Base-by-base conservation (phyloP, 2,888 invertebrate species). In the Netelia virgata region DNA sequence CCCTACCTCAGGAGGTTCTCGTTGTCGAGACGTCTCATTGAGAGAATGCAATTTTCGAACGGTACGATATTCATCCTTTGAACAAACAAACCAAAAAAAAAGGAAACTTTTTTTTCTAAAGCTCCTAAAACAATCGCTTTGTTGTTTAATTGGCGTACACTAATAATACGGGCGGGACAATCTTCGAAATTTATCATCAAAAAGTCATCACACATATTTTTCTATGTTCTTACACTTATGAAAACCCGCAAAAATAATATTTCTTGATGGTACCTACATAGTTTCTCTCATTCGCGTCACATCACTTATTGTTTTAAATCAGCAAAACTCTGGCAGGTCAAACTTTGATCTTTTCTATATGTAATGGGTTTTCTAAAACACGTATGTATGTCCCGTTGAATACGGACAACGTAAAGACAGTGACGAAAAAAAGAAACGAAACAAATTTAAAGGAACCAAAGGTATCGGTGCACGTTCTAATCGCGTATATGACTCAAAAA, bases 21-120 rank as follows among this genome's bases (percentile, higher is more conserved):
- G 75, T 91, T 92, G 86, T 88, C 89, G 91, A 91, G 90, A 87
- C 91, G 89, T 89, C 91, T 92, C 87, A 88, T 90, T 89, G 92
- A 92, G 88, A 90, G 92, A 91, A 91, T 90, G 83, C 91, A 91
- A 87, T 92, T 92, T 90, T 92, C 92, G 81, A 90, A 92, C 88
- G 92, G 92, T 92, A 92, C 91, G 92, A 91, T 81, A 82, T 76
- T 82, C 85, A 80, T 74, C 69, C 55, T 74, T 59, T 74, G 68
- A 69, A 83, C 79, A 63, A 70, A 72, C 41, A 75, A 59, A 73
- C 43, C 69, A 83, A 84, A 23, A 82, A 57, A 78, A 83, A 82
- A 70, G 18, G 72, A 74, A 85, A 78, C 14, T 53, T 47, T 64
- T 61, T 47, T 66, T 57, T 55, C 72, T 82, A 85, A 87, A 86